phyloP scores from a whole-genome alignment of 2,113 vertebrate genomes.

The Aldabrachelys gigantea region DNA sequence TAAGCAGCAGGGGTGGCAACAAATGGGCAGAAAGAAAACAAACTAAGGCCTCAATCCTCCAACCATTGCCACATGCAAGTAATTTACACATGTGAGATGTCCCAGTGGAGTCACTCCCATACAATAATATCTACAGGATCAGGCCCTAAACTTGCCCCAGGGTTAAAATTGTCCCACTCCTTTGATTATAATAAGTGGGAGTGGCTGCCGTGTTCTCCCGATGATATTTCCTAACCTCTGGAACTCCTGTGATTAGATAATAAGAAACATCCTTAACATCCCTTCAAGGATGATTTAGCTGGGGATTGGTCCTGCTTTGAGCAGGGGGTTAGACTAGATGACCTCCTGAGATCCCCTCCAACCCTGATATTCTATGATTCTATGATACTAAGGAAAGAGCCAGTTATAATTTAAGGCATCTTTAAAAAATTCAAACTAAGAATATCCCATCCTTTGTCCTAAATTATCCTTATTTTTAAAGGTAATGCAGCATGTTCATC shows the following conservation, averaged over 20 bases:
- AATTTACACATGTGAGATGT: background rate
- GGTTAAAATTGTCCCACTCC: background rate
- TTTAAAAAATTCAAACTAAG: accelerated
- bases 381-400: accelerated
- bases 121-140: accelerated
- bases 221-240: accelerated
- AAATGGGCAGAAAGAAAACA: accelerated
- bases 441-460: background rate
- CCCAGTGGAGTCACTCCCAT: accelerated
- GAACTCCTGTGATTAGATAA: background rate
- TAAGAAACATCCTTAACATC: background rate
- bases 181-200: background rate
- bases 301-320: no score
- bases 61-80: accelerated
- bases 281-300: background rate
- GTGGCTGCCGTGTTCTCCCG: background rate
- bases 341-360: no score
- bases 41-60: accelerated
- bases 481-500: background rate
- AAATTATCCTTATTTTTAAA: background rate
- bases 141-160: background rate
- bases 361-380: no score
- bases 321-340: no score
- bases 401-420: background rate
- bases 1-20: background rate